These are phyloP conservation scores for Eucriotettix oculatus DNA, from an alignment of 2,888 invertebrate species.

Conservation along the genomic window DNA sequence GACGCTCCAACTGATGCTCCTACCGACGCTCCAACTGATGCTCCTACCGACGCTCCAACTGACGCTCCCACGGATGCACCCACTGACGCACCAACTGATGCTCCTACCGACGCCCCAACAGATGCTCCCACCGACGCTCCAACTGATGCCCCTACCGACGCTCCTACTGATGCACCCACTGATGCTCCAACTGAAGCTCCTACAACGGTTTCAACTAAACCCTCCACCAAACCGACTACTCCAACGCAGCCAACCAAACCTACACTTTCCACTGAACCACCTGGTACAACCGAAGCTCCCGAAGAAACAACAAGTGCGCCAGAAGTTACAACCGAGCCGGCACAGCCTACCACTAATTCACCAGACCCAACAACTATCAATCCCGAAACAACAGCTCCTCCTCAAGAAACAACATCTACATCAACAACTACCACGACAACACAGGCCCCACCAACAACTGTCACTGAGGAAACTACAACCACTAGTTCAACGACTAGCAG, in stretches of 20 bases:
- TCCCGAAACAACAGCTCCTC: too few species aligned
- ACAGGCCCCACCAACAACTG: too few species aligned
- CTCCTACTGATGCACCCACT: background rate
- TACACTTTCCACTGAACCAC: background rate
- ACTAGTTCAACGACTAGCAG: too few species aligned
- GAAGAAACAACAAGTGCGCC: too few species aligned
- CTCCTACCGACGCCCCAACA: background rate
- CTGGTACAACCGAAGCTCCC: background rate
- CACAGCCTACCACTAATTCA: too few species aligned
- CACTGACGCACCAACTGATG: background rate
- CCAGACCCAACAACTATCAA: too few species aligned
- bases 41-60: background rate
- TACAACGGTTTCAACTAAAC: background rate
- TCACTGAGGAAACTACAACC: too few species aligned
- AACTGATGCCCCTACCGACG: background rate
- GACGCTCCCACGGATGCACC: background rate
- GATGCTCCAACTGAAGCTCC: background rate
- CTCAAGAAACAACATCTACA: too few species aligned
- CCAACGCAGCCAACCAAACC: background rate
- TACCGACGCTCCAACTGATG: too few species aligned
- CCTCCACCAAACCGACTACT: background rate
- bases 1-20: too few species aligned
- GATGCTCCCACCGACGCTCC: background rate
- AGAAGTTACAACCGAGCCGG: too few species aligned
- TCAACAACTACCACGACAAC: too few species aligned